These are phyloP conservation scores for Myripristis murdjan DNA, from an alignment of 2,797 vertebrate genomes.

Conservation along the genomic window DNA sequence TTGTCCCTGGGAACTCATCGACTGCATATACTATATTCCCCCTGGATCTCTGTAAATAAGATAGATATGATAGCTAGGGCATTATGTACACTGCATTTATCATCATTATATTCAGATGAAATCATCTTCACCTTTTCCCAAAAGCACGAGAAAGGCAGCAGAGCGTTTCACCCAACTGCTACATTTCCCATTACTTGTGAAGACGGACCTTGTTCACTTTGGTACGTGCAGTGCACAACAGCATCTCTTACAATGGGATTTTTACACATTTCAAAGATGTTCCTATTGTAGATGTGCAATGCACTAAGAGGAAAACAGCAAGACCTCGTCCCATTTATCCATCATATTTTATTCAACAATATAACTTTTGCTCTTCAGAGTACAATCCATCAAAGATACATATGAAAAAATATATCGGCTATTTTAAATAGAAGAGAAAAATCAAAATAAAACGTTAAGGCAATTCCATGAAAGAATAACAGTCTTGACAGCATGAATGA, in stretches of 20 bases:
- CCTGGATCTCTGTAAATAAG: slow-evolving; percentile 71
- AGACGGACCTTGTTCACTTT: slow-evolving; percentile 44
- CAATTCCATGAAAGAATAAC: slow-evolving; percentile 64
- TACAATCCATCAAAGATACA: slow-evolving; percentile 85
- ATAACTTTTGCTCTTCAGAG: slow-evolving; percentile 88
- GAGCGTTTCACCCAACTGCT: slow-evolving; percentile 55
- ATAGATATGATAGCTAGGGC: slow-evolving; percentile 68
- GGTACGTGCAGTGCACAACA: neutral
- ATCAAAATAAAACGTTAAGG: slow-evolving; percentile 63
- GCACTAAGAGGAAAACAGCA: slow-evolving; percentile 15
- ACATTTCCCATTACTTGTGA: slow-evolving; percentile 64
- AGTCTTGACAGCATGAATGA: slow-evolving; percentile 65
- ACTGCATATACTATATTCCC: slow-evolving; percentile 61
- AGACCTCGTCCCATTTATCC: slow-evolving; percentile 70
- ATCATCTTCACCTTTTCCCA: slow-evolving; percentile 67
- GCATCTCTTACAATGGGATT: neutral
- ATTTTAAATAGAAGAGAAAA: slow-evolving; percentile 86
- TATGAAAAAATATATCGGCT: slow-evolving; percentile 81
- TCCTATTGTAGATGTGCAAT: neutral
- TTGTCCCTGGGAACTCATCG: slow-evolving; percentile 60
- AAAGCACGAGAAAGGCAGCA: slow-evolving; percentile 49
- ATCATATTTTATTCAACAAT: slow-evolving; percentile 90
- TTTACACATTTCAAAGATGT: slow-evolving; percentile 14
- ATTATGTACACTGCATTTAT: slow-evolving; percentile 70
- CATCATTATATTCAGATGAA: slow-evolving; percentile 74